Evolutionary conservation across 2,888 invertebrate genomes (phyloP), one percentile per base, ranked within the genome.

Genomic region (Leucoma salicis): DNA sequence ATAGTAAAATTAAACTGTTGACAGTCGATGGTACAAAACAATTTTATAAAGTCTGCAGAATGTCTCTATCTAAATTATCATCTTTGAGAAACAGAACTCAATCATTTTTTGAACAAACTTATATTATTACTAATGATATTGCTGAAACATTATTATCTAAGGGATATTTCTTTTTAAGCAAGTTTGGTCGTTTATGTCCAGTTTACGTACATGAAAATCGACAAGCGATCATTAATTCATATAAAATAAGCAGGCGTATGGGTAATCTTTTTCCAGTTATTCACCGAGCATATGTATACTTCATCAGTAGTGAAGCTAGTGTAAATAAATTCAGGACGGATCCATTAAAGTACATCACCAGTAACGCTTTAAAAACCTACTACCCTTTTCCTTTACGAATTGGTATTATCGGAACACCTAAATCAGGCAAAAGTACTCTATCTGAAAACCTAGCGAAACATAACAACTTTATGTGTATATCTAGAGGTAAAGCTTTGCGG

Each of bases 131-230:
- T 37, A 50, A 75, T 10, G 90, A 91, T 50, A 76, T 89, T 11
- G 93, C 93, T 3, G 92, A 93, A 58, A 76, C 78, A 38, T 73
- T 94, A 31, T 60, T 94, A 25, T 65, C 78, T 1, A 78, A 78
- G 47, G 94, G 94, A 3, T 92, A 91, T 68, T 92, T 80, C 65
- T 91, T 93, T 48, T 66, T 91, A 13, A 94, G 94, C 66, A 90
- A 91, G 54, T 94, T 93, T 70, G 90, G 92, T 14, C 86, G 91
- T 39, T 87, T 91, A 60, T 94, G 94, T 66, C 94, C 94, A 0
- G 93, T 94, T 0, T 91, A 92, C 59, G 77, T 92, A 35, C 84
- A 69, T 60, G 84, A 91, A 57, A 80, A 90, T 46, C 74, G 83
- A 27, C 69, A 82, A 39, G 77, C 89, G 0, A 67, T 92, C 41